phyloP scores from a whole-genome alignment of 2,888 invertebrate species.

The Sympetrum striolatum region DNA sequence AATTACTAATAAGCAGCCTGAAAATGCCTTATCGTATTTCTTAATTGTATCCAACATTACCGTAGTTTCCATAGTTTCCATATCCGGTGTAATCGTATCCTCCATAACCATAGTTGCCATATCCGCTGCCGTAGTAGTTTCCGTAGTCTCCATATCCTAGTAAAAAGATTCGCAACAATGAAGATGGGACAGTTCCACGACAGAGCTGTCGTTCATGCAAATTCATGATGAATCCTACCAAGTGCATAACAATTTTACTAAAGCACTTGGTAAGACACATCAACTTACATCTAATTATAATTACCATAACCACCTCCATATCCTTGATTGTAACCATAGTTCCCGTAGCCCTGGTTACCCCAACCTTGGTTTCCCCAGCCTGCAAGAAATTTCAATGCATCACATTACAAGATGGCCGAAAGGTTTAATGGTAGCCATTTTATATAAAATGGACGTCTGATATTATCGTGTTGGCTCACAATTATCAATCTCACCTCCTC shows the following conservation, averaged over 20 bases:
- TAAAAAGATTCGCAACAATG: not conserved
- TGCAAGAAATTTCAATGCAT: not conserved
- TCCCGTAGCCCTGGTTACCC: constrained; percentile 67
- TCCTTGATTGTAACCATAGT: constrained; percentile 67
- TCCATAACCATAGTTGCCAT: constrained; percentile 63
- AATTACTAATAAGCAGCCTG: constrained; percentile 41
- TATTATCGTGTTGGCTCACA: not conserved
- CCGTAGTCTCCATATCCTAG: constrained; percentile 58
- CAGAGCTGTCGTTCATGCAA: not conserved
- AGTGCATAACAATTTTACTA: not conserved
- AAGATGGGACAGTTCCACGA: not conserved
- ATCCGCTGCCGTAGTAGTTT: constrained; percentile 70
- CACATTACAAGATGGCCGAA: not conserved
- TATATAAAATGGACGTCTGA: too few species aligned
- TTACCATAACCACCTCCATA: constrained; percentile 62
- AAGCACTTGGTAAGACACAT: not conserved
- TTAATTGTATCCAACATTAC: constrained; percentile 51
- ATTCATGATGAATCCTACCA: not conserved
- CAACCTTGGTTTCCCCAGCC: constrained; percentile 64
- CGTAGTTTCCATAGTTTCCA: constrained; percentile 77
- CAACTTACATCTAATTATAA: not conserved
- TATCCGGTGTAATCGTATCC: constrained; percentile 83
- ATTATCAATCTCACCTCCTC: not conserved
- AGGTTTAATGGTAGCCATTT: not conserved
- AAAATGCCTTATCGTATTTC: constrained; percentile 18